Conservation (phyloP, 2,888 invertebrate species). For the Mythimna impura region DNA sequence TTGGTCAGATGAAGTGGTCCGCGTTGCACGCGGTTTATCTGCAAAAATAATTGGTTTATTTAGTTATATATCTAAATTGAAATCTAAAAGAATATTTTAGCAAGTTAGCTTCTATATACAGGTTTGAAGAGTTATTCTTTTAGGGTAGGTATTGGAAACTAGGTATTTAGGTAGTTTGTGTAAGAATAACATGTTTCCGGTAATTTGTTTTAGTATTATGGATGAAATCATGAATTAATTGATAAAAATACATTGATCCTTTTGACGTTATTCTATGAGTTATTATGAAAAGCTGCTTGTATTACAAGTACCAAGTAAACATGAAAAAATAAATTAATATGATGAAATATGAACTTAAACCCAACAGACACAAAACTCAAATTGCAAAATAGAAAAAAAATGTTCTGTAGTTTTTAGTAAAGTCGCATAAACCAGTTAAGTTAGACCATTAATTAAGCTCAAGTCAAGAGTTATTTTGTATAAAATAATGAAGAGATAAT, state of each 20-base stretch:
- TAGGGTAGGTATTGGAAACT: neutral
- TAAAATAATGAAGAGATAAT: slow-evolving; percentile 28
- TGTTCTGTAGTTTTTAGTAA: slow-evolving; percentile 31
- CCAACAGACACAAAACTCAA: slow-evolving; percentile 12
- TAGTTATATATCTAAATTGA: slow-evolving; percentile 1
- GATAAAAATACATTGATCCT: slow-evolving; percentile 9
- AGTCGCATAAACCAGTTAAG: slow-evolving; percentile 28
- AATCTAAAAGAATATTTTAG: slow-evolving; percentile 8
- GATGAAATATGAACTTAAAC: slow-evolving; percentile 22
- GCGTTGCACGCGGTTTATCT: slow-evolving; percentile 87
- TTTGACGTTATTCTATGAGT: slow-evolving; percentile 11
- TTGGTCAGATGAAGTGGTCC: slow-evolving; percentile 81
- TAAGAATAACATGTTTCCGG: neutral
- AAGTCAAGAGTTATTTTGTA: slow-evolving; percentile 28
- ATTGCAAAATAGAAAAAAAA: neutral
- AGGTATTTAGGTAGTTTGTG: neutral
- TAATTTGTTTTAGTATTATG: slow-evolving; percentile 8
- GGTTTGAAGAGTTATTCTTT: slow-evolving; percentile 7
- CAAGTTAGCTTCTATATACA: slow-evolving; percentile 36
- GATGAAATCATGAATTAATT: neutral
- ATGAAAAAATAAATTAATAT: slow-evolving; percentile 20
- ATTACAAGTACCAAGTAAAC: slow-evolving; percentile 21
- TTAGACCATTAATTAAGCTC: slow-evolving; percentile 47
- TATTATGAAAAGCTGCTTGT: slow-evolving; percentile 34
- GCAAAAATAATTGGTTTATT: slow-evolving; percentile 66